Percentiles rank a stretch among this genome's conserved stretches.
Conservation (phyloP, 2,797 vertebrate genomes). For the Fratercula arctica region DNA sequence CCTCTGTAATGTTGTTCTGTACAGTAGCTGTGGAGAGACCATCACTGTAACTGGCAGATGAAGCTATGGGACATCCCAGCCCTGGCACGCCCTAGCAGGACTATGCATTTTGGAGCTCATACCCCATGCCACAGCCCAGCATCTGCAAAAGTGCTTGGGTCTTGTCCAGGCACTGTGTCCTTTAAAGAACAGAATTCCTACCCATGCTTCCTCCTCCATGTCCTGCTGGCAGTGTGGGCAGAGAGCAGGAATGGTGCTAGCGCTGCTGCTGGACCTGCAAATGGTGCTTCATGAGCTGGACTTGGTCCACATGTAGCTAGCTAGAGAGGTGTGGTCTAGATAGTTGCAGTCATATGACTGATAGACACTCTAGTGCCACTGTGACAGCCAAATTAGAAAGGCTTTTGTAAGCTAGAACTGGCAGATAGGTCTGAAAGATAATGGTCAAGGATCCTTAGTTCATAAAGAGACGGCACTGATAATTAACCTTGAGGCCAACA, state of each 20-base stretch:
- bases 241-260: background rate
- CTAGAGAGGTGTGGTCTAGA: background rate
- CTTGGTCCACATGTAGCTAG: background rate
- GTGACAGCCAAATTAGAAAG: background rate
- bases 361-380: background rate
- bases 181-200: background rate
- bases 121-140: background rate
- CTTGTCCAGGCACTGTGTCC: background rate
- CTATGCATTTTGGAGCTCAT: background rate
- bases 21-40: background rate
- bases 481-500: background rate
- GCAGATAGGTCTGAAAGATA: background rate
- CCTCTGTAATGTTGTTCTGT: background rate
- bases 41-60: background rate
- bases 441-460: background rate
- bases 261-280: background rate
- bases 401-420: background rate
- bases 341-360: background rate
- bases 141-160: background rate
- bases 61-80: background rate
- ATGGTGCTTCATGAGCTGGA: background rate
- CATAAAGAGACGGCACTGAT: background rate
- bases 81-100: too few relatives aligned
- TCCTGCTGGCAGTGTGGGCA: background rate
- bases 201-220: background rate